Percentiles rank a stretch among this genome's conserved stretches.
These are phyloP conservation scores for Anodontia alba DNA, from an alignment of 2,888 invertebrate genomes.

Conservation along the genomic window DNA sequence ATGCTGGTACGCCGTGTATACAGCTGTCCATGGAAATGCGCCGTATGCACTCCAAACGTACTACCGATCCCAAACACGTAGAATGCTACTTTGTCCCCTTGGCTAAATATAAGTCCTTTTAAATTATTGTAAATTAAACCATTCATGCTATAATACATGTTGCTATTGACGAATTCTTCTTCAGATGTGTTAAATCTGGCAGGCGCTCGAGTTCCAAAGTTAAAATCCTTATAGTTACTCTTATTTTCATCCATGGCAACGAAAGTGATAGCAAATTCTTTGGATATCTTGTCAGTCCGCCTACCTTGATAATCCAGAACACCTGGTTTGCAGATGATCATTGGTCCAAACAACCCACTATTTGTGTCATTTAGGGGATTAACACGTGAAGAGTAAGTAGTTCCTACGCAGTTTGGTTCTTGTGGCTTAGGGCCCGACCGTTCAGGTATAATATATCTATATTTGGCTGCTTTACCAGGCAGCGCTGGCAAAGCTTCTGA, in stretches of 20 bases:
- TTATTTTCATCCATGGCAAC: slow-evolving; percentile 72
- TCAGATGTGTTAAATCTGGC: slow-evolving; percentile 24
- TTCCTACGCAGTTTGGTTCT: slow-evolving; percentile 68
- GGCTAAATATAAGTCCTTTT: slow-evolving; percentile 53
- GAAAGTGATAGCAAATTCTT: slow-evolving; percentile 74
- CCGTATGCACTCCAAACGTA: slow-evolving; percentile 52
- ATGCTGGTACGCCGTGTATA: slow-evolving; percentile 35
- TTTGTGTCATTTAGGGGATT: slow-evolving; percentile 61
- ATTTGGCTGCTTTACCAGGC: slow-evolving; percentile 54
- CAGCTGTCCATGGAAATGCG: slow-evolving; percentile 65
- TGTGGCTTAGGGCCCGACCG: slow-evolving; percentile 62
- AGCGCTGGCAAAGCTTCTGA: slow-evolving; percentile 31
- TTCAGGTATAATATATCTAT: slow-evolving; percentile 65
- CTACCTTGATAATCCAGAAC: slow-evolving; percentile 36
- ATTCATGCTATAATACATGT: slow-evolving; percentile 55
- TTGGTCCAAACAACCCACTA: slow-evolving; percentile 65
- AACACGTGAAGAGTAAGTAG: slow-evolving; percentile 66
- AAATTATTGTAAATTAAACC: slow-evolving; percentile 64
- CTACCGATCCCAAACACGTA: slow-evolving; percentile 63
- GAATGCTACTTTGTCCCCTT: slow-evolving; percentile 62
- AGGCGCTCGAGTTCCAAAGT: slow-evolving; percentile 64
- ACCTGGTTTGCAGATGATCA: slow-evolving; percentile 64
- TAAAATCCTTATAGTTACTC: slow-evolving; percentile 72
- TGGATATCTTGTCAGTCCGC: slow-evolving; percentile 36
- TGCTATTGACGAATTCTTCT: slow-evolving; percentile 32